Conservation (phyloP, 2,113 vertebrate species). For the Nothoprocta pentlandii region DNA sequence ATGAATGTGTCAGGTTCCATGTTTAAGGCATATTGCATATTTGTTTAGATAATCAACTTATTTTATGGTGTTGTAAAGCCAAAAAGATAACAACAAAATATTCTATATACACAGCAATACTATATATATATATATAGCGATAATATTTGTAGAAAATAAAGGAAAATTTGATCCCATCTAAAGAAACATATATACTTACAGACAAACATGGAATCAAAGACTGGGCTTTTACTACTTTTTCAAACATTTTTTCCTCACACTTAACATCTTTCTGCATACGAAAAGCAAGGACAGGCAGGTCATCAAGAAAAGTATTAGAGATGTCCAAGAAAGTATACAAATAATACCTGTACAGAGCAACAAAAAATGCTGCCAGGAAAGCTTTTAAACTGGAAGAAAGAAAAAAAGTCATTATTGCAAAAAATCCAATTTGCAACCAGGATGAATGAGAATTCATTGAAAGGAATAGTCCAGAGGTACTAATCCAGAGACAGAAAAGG, state of each 20-base stretch:
- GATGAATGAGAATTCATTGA: background rate
- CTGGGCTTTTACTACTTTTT: background rate
- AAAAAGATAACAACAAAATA: background rate
- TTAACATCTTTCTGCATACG: background rate
- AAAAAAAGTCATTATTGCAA: background rate
- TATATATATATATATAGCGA: background rate
- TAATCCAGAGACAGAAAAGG: background rate
- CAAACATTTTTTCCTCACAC: background rate
- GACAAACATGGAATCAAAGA: background rate
- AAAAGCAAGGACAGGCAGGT: background rate
- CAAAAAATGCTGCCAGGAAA: background rate
- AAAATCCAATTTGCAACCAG: background rate
- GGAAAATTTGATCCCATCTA: background rate
- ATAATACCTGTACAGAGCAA: background rate
- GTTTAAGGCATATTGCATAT: background rate
- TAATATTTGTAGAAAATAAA: background rate
- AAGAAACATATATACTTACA: background rate
- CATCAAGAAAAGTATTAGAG: background rate
- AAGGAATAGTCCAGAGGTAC: background rate
- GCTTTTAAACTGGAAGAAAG: background rate
- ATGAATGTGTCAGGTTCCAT: background rate
- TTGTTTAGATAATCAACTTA: background rate
- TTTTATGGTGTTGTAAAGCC: background rate
- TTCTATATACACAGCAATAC: background rate
- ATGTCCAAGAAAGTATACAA: background rate